Conservation (phyloP, 2,113 vertebrate species). For the Colossoma macropomum region DNA sequence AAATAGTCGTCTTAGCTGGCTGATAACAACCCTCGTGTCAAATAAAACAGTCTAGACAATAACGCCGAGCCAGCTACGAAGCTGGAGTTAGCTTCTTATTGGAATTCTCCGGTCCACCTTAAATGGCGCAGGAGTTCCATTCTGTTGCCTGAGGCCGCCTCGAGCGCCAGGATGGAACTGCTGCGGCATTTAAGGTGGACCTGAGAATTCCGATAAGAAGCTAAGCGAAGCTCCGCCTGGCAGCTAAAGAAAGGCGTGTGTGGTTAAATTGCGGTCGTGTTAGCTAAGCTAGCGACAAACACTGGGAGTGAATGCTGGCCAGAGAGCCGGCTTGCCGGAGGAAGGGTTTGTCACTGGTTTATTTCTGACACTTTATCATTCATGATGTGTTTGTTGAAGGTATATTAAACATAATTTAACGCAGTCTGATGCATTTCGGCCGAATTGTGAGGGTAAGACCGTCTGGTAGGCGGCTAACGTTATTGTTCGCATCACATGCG, state of each 20-base stretch:
- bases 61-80: too few species aligned
- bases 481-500: constrained; percentile 36
- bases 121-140: too few species aligned
- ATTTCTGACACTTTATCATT: background rate
- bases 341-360: background rate
- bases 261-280: background rate
- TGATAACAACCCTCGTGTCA: background rate
- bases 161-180: too few species aligned
- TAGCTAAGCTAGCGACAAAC: background rate
- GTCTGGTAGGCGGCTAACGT: background rate
- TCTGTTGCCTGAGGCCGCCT: too few species aligned
- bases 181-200: too few species aligned
- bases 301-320: background rate
- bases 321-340: too few species aligned
- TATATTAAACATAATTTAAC: background rate
- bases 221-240: too few species aligned
- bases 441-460: background rate
- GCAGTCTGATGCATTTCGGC: background rate
- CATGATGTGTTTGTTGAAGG: background rate
- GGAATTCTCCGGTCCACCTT: too few species aligned
- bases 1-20: background rate
- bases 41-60: too few species aligned
- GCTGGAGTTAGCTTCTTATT: too few species aligned
- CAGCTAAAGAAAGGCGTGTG: background rate
- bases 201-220: too few species aligned